Conservation (phyloP, 2,113 vertebrate species). For the Uria aalge region DNA sequence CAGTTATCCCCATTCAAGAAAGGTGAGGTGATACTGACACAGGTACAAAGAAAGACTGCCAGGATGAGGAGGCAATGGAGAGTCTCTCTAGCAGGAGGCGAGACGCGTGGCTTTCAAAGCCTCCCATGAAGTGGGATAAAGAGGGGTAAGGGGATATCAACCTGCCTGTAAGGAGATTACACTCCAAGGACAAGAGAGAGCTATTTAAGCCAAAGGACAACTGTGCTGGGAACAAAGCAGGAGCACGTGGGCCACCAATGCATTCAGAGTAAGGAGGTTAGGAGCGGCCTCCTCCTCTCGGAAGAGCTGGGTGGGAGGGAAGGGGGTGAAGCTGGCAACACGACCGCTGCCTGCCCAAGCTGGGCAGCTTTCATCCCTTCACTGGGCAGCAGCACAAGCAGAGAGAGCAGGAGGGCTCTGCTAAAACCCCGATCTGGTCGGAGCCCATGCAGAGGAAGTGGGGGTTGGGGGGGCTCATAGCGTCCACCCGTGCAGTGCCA, state of each 20-base stretch:
- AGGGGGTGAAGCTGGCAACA: neutral
- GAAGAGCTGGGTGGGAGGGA: neutral
- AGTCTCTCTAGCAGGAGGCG: neutral
- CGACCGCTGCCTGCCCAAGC: neutral
- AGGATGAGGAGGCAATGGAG: rapidly evolving
- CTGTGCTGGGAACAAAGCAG: neutral
- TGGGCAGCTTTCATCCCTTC: neutral
- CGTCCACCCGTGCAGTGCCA: neutral
- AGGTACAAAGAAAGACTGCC: neutral
- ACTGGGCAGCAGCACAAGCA: neutral
- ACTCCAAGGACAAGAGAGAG: neutral
- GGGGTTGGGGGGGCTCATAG: rapidly evolving
- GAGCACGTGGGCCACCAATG: rapidly evolving
- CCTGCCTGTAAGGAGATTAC: neutral
- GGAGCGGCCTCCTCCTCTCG: neutral
- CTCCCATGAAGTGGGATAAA: neutral
- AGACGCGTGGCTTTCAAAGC: neutral
- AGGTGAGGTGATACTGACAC: neutral
- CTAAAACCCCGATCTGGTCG: neutral
- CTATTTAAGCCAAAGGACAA: neutral
- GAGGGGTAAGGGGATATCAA: neutral
- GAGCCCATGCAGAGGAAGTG: neutral
- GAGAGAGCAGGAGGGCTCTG: neutral
- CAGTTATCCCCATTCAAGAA: rapidly evolving
- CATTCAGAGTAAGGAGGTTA: neutral